Conservation (phyloP, 2,888 invertebrate species). For the Amiota minor region DNA sequence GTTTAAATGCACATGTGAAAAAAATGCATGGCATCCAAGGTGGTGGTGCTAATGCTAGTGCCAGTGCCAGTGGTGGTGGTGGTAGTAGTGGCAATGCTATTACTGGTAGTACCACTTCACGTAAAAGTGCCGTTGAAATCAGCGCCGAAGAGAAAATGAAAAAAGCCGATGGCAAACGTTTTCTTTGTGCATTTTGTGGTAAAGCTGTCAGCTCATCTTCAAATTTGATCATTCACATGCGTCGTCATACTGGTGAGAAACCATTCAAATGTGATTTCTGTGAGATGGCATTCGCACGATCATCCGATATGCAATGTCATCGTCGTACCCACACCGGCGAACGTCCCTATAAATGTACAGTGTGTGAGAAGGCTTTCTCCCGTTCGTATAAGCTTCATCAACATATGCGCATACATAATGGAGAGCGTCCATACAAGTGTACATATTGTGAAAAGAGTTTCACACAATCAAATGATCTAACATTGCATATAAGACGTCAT, state of each 20-base stretch:
- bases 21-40: constrained; percentile 54
- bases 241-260: constrained; percentile 80
- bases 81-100: not conserved
- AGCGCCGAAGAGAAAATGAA: constrained; percentile 52
- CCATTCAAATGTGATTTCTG: constrained; percentile 79
- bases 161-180: constrained; percentile 72
- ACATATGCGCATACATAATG: constrained; percentile 77
- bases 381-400: constrained; percentile 78
- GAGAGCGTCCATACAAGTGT: constrained; percentile 78
- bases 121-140: constrained; percentile 27
- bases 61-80: constrained; percentile 1
- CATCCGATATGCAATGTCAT: constrained; percentile 78
- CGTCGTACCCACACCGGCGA: constrained; percentile 78
- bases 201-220: constrained; percentile 78
- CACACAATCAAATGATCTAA: constrained; percentile 82
- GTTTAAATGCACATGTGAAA: constrained; percentile 66
- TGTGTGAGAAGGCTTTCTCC: constrained; percentile 75
- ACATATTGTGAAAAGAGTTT: constrained; percentile 76
- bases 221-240: constrained; percentile 79
- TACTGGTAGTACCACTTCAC: constrained; percentile 18
- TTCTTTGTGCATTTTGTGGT: constrained; percentile 77
- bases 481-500: constrained; percentile 80
- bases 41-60: not conserved
- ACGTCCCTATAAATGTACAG: constrained; percentile 75
- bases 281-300: constrained; percentile 78